Base-by-base conservation (phyloP, 2,113 vertebrate genomes). In the Epinephelus cyanopodus region DNA sequence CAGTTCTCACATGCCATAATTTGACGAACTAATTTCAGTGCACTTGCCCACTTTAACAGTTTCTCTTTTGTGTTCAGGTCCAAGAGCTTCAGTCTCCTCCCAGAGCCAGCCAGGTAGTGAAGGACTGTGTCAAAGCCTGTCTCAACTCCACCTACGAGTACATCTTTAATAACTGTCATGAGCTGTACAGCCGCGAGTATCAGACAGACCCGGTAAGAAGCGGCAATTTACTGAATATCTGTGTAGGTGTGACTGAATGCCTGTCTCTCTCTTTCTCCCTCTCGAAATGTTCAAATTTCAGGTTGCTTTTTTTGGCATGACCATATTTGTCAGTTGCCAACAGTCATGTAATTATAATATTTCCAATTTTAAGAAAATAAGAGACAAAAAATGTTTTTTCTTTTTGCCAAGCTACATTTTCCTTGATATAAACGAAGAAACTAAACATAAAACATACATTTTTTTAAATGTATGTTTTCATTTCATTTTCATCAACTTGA, bases 61-160 rank as follows among this genome's bases (percentile, higher is more conserved):
- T 21, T 18, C 21, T 39, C 48, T 50, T 3, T 50, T 72, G 18
- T 14, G 0, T 65, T 52, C 90, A 99, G 98, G 98, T 99, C 37
- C 98, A 99, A 89, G 98, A 99, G 86, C 95, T 99, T 15, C 98
- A 99, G 94, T 98, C 97, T 87, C 98, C 98, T 0, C 98, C 98
- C 0, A 95, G 98, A 82, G 98, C 98, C 92, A 99, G 98, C 89
- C 97, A 99, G 89, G 98, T 99, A 53, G 98, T 99, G 81, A 99
- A 99, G 92, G 98, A 99, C 73, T 99, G 98, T 3, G 98, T 99
- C 74, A 99, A 99, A 90, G 98, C 98, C 72, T 99, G 98, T 82
- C 97, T 99, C 90, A 99, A 99, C 94, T 99, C 98, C 83, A 99
- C 98, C 75, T 99, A 99, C 0, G 98, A 99, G 92, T 99, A 99